phyloP scores from a whole-genome alignment of 2,797 vertebrate genomes.

The Lagocephalus sceleratus region DNA sequence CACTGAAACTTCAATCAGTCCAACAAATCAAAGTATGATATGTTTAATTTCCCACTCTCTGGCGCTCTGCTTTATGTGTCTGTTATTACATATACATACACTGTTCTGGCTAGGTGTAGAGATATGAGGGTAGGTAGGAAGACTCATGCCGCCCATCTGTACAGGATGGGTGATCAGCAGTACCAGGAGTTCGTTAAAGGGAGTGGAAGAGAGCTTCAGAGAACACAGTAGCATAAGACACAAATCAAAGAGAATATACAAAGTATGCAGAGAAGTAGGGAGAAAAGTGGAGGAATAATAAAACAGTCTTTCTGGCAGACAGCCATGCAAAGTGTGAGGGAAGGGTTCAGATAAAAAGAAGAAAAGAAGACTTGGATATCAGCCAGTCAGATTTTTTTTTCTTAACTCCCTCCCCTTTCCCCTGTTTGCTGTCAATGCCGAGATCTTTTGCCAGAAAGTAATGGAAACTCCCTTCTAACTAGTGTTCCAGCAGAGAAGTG shows the following conservation, averaged over 20 bases:
- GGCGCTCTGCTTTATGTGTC: slow-evolving; percentile 41
- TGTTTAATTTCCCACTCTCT: slow-evolving; percentile 51
- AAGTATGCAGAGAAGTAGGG: slow-evolving; percentile 36
- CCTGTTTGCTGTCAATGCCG: slow-evolving; percentile 62
- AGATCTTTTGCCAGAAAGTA: slow-evolving; percentile 70
- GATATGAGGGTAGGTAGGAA: slow-evolving; percentile 12
- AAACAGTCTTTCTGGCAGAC: slow-evolving; percentile 61
- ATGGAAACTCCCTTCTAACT: slow-evolving; percentile 68
- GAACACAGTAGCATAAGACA: slow-evolving; percentile 32
- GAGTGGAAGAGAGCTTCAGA: slow-evolving; percentile 29
- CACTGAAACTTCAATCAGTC: slow-evolving; percentile 56
- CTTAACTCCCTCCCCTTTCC: slow-evolving; percentile 25
- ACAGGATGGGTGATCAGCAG: slow-evolving; percentile 1
- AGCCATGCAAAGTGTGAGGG: slow-evolving; percentile 66
- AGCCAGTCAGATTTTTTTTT: slow-evolving; percentile 63
- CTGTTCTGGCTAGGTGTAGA: slow-evolving; percentile 25
- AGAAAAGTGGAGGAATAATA: slow-evolving; percentile 62
- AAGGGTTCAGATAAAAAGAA: slow-evolving; percentile 72
- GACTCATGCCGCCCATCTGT: slow-evolving; percentile 19
- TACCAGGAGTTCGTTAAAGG: slow-evolving; percentile 17
- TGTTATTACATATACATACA: slow-evolving; percentile 42
- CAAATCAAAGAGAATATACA: slow-evolving; percentile 42
- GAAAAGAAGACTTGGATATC: slow-evolving; percentile 70
- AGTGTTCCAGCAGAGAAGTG: slow-evolving; percentile 37
- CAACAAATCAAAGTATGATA: slow-evolving; percentile 49